Conservation (phyloP, 2,797 vertebrate genomes). For the Amblyraja radiata region DNA sequence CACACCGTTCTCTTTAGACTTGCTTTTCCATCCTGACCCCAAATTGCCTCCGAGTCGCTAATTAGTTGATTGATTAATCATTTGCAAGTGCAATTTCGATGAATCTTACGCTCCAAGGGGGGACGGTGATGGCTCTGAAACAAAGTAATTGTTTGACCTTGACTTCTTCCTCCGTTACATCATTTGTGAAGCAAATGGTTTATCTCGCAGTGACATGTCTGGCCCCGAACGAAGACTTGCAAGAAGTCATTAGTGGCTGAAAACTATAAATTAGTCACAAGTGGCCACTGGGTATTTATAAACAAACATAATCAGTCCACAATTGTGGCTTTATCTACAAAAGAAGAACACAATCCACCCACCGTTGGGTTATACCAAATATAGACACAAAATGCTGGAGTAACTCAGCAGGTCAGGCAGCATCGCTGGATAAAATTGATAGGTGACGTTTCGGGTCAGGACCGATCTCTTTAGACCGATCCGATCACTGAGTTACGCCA, state of each 20-base stretch:
- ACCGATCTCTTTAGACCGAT: too few relatives aligned
- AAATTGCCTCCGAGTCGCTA: not conserved
- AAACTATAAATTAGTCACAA: too few relatives aligned
- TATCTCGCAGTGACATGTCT: not conserved
- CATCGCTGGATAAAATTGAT: too few relatives aligned
- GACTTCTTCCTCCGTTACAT: not conserved
- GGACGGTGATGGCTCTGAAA: not conserved
- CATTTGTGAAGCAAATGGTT: not conserved
- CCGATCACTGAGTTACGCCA: too few relatives aligned
- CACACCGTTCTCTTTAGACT: not conserved
- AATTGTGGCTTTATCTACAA: not conserved
- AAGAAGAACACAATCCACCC: not conserved
- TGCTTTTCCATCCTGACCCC: not conserved
- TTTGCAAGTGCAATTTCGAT: not conserved
- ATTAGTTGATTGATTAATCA: slow-evolving; percentile 25
- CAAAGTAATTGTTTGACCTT: not conserved
- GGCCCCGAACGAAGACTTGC: not conserved
- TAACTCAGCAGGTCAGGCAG: too few relatives aligned
- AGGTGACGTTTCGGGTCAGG: too few relatives aligned
- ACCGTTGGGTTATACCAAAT: too few relatives aligned
- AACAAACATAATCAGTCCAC: not conserved
- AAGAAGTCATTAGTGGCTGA: not conserved
- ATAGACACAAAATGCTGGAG: too few relatives aligned
- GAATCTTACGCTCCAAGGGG: not conserved
- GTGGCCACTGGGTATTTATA: not conserved